Evolutionary conservation across 2,888 invertebrate genomes (phyloP).

Genomic region (Sicus ferrugineus): DNA sequence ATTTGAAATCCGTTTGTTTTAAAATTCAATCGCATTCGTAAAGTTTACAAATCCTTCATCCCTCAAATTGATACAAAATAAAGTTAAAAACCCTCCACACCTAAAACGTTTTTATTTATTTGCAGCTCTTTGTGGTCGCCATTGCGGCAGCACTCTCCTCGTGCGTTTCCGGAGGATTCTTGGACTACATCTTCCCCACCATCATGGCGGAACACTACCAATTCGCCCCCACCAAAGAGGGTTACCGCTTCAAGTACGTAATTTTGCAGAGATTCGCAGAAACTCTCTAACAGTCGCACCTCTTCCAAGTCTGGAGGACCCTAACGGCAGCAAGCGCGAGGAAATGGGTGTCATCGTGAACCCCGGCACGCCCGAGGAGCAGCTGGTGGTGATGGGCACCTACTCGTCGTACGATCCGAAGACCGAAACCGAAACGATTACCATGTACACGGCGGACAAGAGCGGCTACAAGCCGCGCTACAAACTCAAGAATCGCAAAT

Average conservation of each 20-base stretch:
- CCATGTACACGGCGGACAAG: conserved; percentile 64
- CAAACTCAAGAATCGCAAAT: conserved; percentile 57
- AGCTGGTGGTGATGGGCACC: conserved; percentile 61
- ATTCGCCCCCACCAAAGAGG: conserved; percentile 55
- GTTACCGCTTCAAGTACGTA: conserved; percentile 60
- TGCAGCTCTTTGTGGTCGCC: conserved; percentile 49
- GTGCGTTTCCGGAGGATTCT: conserved; percentile 49
- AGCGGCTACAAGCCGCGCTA: conserved; percentile 61
- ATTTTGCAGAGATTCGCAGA: not conserved
- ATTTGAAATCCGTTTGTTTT: too few relatives aligned
- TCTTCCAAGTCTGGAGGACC: conserved; percentile 53
- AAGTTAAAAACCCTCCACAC: too few relatives aligned
- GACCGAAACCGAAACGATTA: conserved; percentile 55
- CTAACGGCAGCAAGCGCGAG: conserved; percentile 60
- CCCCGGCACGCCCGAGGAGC: conserved; percentile 57
- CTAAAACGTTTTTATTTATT: conserved; percentile 5
- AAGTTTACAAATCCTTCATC: too few relatives aligned
- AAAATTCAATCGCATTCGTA: too few relatives aligned
- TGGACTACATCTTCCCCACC: conserved; percentile 53
- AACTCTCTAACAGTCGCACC: not conserved
- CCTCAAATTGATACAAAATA: too few relatives aligned
- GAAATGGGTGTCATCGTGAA: conserved; percentile 61
- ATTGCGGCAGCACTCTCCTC: conserved; percentile 49
- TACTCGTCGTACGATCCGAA: conserved; percentile 57
- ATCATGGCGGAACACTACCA: conserved; percentile 54